A percentile compares a stretch with the other conserved stretches of the same genome.
phyloP scores from a whole-genome alignment of 2,797 vertebrate genomes.

The Pygocentrus nattereri region DNA sequence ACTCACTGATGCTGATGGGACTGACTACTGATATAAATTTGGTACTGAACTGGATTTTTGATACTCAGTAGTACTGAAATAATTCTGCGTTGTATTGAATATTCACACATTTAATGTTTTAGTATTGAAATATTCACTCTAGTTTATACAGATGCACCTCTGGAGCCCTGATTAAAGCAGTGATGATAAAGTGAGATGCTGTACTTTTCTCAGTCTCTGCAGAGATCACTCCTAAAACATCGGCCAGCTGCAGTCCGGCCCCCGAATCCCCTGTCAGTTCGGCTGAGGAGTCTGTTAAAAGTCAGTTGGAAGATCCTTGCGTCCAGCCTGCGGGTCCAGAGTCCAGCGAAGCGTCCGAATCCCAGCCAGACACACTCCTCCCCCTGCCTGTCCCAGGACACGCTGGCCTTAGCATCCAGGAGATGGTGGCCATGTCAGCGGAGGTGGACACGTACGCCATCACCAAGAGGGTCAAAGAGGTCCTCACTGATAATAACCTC shows the following conservation, averaged over 20 bases:
- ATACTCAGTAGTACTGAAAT: no score
- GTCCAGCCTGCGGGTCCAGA: conserved; percentile 74
- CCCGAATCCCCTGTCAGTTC: conserved; percentile 89
- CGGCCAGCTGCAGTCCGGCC: conserved; percentile 88
- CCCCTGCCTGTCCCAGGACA: conserved; percentile 83
- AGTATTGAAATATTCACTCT: no score
- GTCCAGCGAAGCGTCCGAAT: conserved; percentile 79
- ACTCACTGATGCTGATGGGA: no score
- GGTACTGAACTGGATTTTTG: no score
- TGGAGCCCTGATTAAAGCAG: no score
- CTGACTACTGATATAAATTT: no score
- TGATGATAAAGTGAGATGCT: no score
- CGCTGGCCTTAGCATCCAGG: conserved; percentile 87
- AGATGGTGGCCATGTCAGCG: conserved; percentile 87
- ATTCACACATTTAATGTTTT: no score
- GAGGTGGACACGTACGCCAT: conserved; percentile 91
- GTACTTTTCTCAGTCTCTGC: conserved; percentile 52
- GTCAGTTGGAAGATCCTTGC: conserved; percentile 75
- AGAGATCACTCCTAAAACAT: conserved; percentile 91
- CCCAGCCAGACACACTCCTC: conserved; percentile 79
- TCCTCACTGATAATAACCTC: conserved; percentile 90
- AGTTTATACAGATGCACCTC: no score
- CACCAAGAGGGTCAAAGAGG: conserved; percentile 91
- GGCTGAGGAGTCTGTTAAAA: conserved; percentile 85
- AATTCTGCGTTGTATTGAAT: no score